These are phyloP conservation scores for Hydrochoerus hydrochaeris DNA, from an alignment of 2,113 vertebrate genomes.

Conservation along the genomic window DNA sequence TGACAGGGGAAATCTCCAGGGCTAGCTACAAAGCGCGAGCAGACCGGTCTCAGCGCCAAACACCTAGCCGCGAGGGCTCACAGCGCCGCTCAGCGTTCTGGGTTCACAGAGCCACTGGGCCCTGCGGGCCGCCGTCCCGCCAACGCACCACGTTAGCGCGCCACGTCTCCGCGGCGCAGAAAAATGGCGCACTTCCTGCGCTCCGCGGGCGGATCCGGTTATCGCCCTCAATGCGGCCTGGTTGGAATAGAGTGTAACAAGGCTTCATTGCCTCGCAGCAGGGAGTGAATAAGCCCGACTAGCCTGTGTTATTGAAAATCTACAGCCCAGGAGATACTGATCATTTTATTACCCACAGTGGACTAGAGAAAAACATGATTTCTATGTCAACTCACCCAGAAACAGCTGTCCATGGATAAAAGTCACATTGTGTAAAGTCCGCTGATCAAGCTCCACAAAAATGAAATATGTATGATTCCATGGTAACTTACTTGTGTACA, in stretches of 20 bases:
- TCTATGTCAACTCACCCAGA: not conserved
- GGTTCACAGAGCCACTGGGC: no score
- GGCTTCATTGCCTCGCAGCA: not conserved
- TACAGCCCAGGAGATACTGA: no score
- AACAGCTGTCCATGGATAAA: not conserved
- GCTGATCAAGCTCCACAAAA: not conserved
- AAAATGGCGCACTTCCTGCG: not conserved
- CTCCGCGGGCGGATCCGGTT: no score
- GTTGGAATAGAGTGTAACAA: not conserved
- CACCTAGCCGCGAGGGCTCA: not conserved
- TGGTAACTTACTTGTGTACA: not conserved
- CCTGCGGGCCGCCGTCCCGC: not conserved
- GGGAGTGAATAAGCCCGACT: not conserved
- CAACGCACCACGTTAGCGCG: rapidly evolving
- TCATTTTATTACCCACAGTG: not conserved
- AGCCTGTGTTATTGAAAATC: not conserved
- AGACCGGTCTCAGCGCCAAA: not conserved
- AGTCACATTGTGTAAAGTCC: not conserved
- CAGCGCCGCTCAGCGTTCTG: not conserved
- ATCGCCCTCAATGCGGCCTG: not conserved
- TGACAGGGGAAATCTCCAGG: not conserved
- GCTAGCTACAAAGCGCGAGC: not conserved
- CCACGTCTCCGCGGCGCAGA: no score
- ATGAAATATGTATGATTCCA: not conserved
- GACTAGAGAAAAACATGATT: not conserved